Evolutionary conservation across 2,888 invertebrate genomes (phyloP), one percentile per base, ranked within the genome.

Genomic region (Scrobipalpa atriplicella): DNA sequence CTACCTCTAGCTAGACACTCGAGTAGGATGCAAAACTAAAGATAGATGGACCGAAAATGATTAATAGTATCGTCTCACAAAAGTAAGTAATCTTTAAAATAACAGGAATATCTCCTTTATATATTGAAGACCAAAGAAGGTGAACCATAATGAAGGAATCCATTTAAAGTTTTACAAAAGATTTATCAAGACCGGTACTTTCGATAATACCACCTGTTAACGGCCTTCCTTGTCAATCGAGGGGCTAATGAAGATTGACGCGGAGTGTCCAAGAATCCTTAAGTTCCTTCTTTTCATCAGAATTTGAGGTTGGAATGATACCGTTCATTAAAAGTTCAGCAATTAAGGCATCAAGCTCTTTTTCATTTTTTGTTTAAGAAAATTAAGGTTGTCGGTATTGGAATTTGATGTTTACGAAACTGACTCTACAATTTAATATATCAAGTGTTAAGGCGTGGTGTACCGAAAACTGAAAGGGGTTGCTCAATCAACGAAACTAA

Each of bases 141-240:
- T 65, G 73, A 73, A 70, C 68, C 71, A 75, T 84, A 85, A 83
- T 83, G 78, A 75, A 75, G 74, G 76, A 68, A 71, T 70, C 76
- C 79, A 80, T 65, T 85, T 82, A 81, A 78, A 79, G 74, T 71
- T 77, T 73, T 75, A 78, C 77, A 79, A 81, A 82, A 77, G 76
- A 75, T 69, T 75, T 73, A 77, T 75, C 70, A 69, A 71, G 69
- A 73, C 73, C 72, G 72, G 73, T 76, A 77, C 77, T 81, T 85
- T 81, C 79, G 77, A 81, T 85, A 85, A 85, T 78, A 80, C 78
- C 76, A 71, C 73, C 75, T 73, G 70, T 70, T 68, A 71, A 69
- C 76, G 82, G 76, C 86, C 87, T 88, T 82, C 71, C 74, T 72
- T 83, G 86, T 87, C 87, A 87, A 84, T 85, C 80, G 75, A 72